Percentiles rank a stretch among this genome's conserved stretches.
These are phyloP conservation scores for Oncopodura yosiiana DNA, from an alignment of 1,140 invertebrate genomes.

Conservation along the genomic window DNA sequence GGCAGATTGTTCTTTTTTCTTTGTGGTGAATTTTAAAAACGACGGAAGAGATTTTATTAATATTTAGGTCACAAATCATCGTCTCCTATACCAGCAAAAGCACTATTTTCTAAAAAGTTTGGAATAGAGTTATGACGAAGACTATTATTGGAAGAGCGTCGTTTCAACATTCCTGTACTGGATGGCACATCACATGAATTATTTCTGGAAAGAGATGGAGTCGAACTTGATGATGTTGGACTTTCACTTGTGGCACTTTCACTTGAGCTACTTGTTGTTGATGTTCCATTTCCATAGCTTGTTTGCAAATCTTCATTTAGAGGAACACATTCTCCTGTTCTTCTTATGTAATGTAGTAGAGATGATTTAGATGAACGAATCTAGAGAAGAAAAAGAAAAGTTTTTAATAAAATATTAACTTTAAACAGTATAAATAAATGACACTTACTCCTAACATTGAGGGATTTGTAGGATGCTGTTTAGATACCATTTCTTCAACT, in stretches of 20 bases:
- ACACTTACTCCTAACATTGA: constrained; percentile 40
- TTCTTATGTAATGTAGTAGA: constrained; percentile 25
- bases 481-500: constrained; percentile 84
- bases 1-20: no score
- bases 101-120: constrained; percentile 66
- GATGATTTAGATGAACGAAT: constrained; percentile 22
- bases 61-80: constrained; percentile 60
- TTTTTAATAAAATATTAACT: not conserved
- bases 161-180: constrained; percentile 14
- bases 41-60: not conserved
- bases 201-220: constrained; percentile 24
- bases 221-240: constrained; percentile 25
- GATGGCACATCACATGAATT: constrained; percentile 26
- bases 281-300: not conserved
- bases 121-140: constrained; percentile 30
- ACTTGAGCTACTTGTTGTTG: constrained; percentile 2
- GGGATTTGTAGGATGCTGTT: constrained; percentile 48
- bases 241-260: constrained; percentile 16
- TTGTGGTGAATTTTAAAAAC: no score
- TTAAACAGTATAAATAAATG: not conserved
- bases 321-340: constrained; percentile 28
- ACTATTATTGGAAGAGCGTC: constrained; percentile 28
- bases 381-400: constrained; percentile 4
- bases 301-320: constrained; percentile 28
- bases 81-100: constrained; percentile 80